Conservation (phyloP, 2,113 vertebrate genomes). For the Archilochus colubris region DNA sequence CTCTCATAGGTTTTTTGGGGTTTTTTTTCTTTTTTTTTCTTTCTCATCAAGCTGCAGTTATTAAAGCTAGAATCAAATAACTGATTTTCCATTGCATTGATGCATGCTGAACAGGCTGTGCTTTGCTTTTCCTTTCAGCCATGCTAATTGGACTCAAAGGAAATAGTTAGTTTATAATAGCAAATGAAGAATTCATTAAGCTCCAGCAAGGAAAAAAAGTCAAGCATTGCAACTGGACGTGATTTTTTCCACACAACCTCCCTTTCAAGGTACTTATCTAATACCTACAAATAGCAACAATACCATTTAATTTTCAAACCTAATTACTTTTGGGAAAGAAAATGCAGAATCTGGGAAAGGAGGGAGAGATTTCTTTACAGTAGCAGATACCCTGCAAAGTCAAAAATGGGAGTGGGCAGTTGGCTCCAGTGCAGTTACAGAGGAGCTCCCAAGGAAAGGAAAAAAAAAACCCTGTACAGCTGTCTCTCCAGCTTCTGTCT, state of each 20-base stretch:
- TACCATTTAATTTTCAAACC: constrained; percentile 64
- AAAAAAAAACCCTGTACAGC: neutral
- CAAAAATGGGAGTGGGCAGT: neutral
- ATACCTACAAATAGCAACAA: constrained; percentile 52
- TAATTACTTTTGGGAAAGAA: constrained; percentile 23
- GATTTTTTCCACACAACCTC: constrained; percentile 33
- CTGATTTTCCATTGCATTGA: constrained; percentile 83
- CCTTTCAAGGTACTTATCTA: constrained; percentile 60
- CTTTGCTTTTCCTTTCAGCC: constrained; percentile 80
- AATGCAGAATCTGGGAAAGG: neutral
- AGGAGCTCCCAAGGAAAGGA: neutral
- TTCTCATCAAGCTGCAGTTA: constrained; percentile 83
- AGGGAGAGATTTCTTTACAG: neutral
- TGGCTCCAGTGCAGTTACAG: neutral
- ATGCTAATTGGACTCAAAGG: constrained; percentile 86
- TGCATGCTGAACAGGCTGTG: constrained; percentile 77
- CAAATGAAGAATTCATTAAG: constrained; percentile 82
- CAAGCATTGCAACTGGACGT: constrained; percentile 38
- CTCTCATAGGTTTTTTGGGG: neutral
- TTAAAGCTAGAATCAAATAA: constrained; percentile 82
- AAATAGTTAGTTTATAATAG: constrained; percentile 84
- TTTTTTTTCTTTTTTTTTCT: constrained; percentile 57
- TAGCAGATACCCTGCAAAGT: neutral
- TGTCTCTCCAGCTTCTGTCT: neutral
- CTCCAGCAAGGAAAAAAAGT: constrained; percentile 66